Base-by-base conservation (phyloP, 2,888 invertebrate species). In the Microplitis manilae region DNA sequence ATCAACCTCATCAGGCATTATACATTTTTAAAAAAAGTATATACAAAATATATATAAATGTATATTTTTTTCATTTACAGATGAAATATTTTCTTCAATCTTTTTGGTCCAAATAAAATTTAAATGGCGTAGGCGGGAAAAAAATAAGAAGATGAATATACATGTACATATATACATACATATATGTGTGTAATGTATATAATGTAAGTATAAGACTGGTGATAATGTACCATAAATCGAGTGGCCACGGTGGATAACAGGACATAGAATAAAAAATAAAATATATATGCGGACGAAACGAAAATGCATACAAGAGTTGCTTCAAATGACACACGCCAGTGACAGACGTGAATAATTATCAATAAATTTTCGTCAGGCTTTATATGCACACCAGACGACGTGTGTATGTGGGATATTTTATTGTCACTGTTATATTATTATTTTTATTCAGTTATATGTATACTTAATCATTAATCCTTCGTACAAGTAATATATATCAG, bases 1-100 rank as follows among this genome's bases (percentile, higher is more conserved):
- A 79, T 83, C 83, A 82, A 76, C 81, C 76, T 83, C 79, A 80
- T 83, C 83, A 82, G 75, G 73, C 30, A 74, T 40, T 62, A 72
- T 30, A 65, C 7, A 17, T 65, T 30, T 30, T 65, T 1, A 65
- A 20, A 20, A 60, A 13, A 60, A 60, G 17, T 39, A 60, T 59
- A 20, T 59, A 38, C n/a, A 38, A 68, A 15, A 41, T 68, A n/a
- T 68, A 6, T 9, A 59, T 20, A 20, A 20, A 20, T 30, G 0
- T 30, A 30, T 30, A 4, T 30, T 30, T 30, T 30, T 30, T 30
- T 30, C 30, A 30, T 30, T 2, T 30, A 30, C 30, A 30, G 30
- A 30, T 30, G 30, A 30, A 30, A 30, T 30, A 30, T 30, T 30
- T 30, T 30, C 4, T 30, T 30, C 30, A 30, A 30, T 30, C 30